These are phyloP conservation scores for Serilophus lunatus DNA, from an alignment of 2,113 vertebrate genomes.

Conservation along the genomic window DNA sequence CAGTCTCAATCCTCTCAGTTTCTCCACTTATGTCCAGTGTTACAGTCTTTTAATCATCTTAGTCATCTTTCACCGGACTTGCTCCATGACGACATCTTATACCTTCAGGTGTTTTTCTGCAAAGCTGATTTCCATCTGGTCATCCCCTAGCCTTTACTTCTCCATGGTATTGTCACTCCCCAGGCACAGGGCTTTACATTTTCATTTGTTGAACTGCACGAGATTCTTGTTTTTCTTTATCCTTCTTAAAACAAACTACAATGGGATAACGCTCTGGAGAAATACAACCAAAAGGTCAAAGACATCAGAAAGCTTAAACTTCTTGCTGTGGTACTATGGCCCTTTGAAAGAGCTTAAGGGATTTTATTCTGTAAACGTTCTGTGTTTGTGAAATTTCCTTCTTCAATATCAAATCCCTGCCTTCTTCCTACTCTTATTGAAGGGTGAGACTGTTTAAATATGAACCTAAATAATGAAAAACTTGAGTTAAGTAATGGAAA, in stretches of 20 bases:
- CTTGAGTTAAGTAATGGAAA: background rate
- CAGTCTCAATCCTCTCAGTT: background rate
- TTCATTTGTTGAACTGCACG: background rate
- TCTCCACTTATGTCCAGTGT: background rate
- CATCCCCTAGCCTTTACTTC: background rate
- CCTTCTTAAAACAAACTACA: background rate
- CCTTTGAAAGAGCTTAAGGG: constrained; percentile 21
- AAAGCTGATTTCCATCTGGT: background rate
- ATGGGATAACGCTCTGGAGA: background rate
- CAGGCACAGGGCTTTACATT: background rate
- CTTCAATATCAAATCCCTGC: background rate
- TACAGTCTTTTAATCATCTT: background rate
- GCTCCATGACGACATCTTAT: background rate
- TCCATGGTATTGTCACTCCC: background rate
- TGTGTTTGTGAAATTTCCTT: constrained; percentile 3
- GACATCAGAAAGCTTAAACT: background rate
- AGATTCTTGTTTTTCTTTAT: background rate
- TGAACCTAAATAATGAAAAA: background rate
- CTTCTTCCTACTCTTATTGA: background rate
- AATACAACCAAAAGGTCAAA: constrained; percentile 30
- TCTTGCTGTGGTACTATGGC: background rate
- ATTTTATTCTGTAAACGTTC: constrained; percentile 18
- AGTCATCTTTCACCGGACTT: background rate
- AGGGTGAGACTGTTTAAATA: constrained; percentile 11
- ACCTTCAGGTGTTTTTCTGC: background rate